phyloP scores from a whole-genome alignment of 2,113 vertebrate genomes.

The Pterocles gutturalis region DNA sequence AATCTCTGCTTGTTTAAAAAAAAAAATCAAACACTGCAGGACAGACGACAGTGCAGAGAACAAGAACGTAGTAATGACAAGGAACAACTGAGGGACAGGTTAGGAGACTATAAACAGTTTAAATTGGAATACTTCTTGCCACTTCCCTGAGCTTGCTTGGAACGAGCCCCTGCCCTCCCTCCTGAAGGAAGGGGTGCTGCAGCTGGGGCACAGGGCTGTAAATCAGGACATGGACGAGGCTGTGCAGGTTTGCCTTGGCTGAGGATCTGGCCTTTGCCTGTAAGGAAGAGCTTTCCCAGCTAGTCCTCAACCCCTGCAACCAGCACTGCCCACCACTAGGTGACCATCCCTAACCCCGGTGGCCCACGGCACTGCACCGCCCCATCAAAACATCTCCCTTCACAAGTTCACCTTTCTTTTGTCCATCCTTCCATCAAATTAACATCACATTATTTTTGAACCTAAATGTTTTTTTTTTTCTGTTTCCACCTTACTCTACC shows the following conservation, averaged over 20 bases:
- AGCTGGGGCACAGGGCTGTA: too few relatives aligned
- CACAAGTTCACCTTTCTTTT: not conserved
- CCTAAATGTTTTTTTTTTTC: not conserved
- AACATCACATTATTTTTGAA: fast-evolving
- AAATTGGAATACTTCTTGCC: not conserved
- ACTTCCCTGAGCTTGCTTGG: not conserved
- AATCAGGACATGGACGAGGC: fast-evolving
- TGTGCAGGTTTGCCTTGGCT: not conserved
- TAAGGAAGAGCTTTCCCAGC: not conserved
- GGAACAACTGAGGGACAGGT: not conserved
- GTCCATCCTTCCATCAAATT: not conserved
- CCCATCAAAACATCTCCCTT: not conserved
- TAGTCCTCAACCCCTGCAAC: not conserved
- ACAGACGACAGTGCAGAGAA: not conserved
- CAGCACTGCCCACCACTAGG: not conserved
- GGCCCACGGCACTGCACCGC: not conserved
- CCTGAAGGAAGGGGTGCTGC: not conserved
- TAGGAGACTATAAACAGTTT: not conserved
- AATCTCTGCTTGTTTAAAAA: not conserved
- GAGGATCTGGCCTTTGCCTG: not conserved
- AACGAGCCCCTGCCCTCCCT: not conserved
- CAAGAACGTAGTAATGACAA: not conserved
- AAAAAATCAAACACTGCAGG: not conserved
- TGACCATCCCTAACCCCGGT: not conserved
- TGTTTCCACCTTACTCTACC: not conserved